Conservation (phyloP, 2,113 vertebrate species). For the Tylochromis polylepis region DNA sequence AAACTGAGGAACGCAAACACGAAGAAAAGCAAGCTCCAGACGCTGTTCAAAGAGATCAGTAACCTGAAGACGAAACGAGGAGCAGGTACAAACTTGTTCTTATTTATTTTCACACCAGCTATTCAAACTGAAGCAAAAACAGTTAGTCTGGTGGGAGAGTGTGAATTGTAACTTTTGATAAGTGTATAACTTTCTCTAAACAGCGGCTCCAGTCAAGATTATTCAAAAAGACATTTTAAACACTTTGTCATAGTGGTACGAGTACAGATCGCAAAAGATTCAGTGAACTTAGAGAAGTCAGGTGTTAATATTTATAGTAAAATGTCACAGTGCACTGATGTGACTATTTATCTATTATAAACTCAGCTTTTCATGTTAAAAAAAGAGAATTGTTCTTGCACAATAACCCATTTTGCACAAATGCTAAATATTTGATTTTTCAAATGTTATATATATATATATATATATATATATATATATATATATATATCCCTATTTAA, state of each 20-base stretch:
- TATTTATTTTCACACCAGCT: not conserved
- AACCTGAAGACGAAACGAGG: not conserved
- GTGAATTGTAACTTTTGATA: not conserved
- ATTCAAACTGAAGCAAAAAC: not conserved
- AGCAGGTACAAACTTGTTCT: constrained; percentile 26
- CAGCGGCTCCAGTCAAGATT: too few relatives aligned
- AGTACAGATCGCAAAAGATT: not conserved
- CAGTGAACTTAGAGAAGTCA: not conserved
- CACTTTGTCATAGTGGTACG: not conserved
- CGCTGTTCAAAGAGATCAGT: constrained; percentile 10
- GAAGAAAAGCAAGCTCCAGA: constrained; percentile 28
- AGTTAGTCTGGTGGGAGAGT: not conserved
- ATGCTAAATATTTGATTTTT: not conserved
- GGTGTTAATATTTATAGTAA: not conserved
- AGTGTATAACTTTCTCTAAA: not conserved
- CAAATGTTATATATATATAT: not conserved
- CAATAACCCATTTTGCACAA: too few relatives aligned
- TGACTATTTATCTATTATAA: not conserved
- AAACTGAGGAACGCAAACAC: constrained; percentile 4
- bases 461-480: not conserved
- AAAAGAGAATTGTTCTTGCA: too few relatives aligned
- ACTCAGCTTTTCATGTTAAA: too few relatives aligned
- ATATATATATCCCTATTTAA: not conserved
- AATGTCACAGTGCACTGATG: not conserved
- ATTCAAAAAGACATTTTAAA: not conserved